A percentile compares a stretch with the other conserved stretches of the same genome.
phyloP scores from a whole-genome alignment of 23 tunicate genomes.

The Trididemnum nubilum region DNA sequence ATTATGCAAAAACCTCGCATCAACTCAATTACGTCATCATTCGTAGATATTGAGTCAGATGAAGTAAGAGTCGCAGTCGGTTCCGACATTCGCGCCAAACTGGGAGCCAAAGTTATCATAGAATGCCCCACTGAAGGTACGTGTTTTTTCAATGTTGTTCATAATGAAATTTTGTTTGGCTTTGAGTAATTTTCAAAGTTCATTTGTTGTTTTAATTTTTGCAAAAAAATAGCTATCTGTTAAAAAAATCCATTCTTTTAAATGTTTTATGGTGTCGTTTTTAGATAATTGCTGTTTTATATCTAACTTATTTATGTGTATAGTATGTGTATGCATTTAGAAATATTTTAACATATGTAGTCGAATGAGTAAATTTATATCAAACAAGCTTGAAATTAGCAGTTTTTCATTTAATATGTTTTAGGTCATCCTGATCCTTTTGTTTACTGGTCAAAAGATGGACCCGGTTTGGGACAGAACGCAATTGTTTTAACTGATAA shows the following conservation, averaged over 20 bases:
- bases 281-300: no score
- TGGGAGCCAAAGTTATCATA: conserved; percentile 62
- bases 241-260: no score
- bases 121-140: conserved; percentile 78
- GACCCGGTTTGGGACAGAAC: conserved; percentile 73
- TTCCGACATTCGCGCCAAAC: conserved; percentile 61
- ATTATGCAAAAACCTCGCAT: conserved; percentile 69
- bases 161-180: not conserved
- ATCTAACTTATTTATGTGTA: no score
- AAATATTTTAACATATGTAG: no score
- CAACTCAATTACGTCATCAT: conserved; percentile 43
- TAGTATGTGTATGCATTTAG: no score
- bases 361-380: no score
- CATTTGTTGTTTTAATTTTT: not conserved
- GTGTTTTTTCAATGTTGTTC: no score
- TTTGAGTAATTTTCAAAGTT: not conserved
- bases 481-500: conserved; percentile 54
- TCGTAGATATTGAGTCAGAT: conserved; percentile 36
- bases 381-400: not conserved
- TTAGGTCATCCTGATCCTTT: conserved; percentile 75
- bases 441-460: conserved; percentile 78
- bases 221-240: not conserved
- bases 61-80: conserved; percentile 54
- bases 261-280: no score
- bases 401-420: not conserved